Conservation (phyloP, 2,888 invertebrate species). For the Apamea sordens region DNA sequence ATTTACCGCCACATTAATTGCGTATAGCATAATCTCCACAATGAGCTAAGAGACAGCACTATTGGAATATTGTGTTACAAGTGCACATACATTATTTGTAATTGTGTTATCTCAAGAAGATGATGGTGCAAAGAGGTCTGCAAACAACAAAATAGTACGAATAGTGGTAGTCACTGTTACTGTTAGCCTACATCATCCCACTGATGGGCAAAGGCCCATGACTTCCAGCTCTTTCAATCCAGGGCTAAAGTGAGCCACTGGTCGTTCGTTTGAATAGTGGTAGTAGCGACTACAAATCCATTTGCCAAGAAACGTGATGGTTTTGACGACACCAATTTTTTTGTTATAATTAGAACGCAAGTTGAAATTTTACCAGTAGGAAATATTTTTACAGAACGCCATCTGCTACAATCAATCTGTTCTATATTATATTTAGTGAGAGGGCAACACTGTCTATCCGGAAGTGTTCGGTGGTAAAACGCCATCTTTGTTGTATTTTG, state of each 20-base stretch:
- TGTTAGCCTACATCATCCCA: too few species aligned
- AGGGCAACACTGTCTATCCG: too few species aligned
- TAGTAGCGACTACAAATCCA: not conserved
- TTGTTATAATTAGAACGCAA: not conserved
- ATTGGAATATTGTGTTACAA: not conserved
- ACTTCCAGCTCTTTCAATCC: too few species aligned
- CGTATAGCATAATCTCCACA: slow-evolving; percentile 1
- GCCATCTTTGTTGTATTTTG: not conserved
- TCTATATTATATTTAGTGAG: too few species aligned
- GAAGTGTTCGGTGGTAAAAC: too few species aligned
- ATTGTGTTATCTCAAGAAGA: not conserved
- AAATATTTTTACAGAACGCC: not conserved
- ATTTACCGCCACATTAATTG: slow-evolving; percentile 25
- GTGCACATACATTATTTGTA: not conserved
- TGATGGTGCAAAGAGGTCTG: not conserved
- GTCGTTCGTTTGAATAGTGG: too few species aligned
- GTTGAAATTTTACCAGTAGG: not conserved
- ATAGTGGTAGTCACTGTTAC: too few species aligned
- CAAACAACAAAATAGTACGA: too few species aligned
- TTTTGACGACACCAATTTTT: not conserved
- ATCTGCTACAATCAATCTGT: too few species aligned
- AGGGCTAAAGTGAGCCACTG: too few species aligned
- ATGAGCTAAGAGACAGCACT: not conserved
- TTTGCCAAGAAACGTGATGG: not conserved
- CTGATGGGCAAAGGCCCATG: too few species aligned